phyloP scores from a whole-genome alignment of 2,797 vertebrate genomes.

The Melopsittacus undulatus region DNA sequence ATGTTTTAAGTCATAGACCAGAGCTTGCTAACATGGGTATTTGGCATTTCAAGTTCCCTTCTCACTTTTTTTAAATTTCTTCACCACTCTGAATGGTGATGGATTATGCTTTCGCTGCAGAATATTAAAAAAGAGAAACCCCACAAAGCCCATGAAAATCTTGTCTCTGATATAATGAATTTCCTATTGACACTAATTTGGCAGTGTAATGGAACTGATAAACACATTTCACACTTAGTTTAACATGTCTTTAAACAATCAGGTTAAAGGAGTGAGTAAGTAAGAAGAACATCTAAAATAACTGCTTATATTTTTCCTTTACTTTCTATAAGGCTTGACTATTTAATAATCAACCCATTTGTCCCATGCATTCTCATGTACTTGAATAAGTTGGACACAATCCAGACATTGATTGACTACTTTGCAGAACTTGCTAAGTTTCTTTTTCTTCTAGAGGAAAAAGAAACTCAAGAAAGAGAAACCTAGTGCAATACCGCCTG shows the following conservation, averaged over 20 bases:
- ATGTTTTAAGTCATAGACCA: background rate
- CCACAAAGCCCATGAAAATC: background rate
- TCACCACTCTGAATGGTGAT: background rate
- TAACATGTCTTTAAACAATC: conserved; percentile 18
- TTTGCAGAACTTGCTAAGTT: conserved; percentile 45
- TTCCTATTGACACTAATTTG: conserved; percentile 11
- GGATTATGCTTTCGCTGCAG: background rate
- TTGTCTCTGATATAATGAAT: background rate
- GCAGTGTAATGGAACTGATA: background rate
- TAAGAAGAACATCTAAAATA: background rate
- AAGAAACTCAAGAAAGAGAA: conserved; percentile 66
- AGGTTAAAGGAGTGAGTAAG: background rate
- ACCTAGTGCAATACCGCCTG: background rate
- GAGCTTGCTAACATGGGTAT: background rate
- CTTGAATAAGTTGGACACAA: conserved; percentile 22
- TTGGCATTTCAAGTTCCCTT: background rate
- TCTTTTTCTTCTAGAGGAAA: conserved; percentile 68
- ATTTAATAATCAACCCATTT: conserved; percentile 26
- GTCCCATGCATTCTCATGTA: conserved; percentile 27
- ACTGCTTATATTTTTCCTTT: conserved; percentile 11
- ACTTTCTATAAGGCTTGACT: conserved; percentile 10
- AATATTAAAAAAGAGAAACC: background rate
- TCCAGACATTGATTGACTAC: conserved; percentile 35
- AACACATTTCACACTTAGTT: conserved; percentile 26
- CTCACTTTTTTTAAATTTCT: background rate